phyloP scores from a whole-genome alignment of 1,140 invertebrate genomes.

The Choristoneura fumiferana region DNA sequence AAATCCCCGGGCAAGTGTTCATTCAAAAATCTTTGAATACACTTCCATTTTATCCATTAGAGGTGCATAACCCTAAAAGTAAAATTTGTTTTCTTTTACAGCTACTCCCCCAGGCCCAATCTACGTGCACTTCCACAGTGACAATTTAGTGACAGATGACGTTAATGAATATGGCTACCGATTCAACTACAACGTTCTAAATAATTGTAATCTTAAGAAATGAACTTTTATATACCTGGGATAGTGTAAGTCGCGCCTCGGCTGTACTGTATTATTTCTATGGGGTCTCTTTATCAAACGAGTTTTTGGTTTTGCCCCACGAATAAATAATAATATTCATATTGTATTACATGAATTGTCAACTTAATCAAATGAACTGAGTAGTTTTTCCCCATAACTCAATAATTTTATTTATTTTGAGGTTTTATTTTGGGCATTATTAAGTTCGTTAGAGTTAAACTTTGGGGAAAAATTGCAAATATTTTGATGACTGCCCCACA shows the following conservation, averaged over 20 bases:
- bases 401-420: no score
- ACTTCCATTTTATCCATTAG: no score
- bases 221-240: not conserved
- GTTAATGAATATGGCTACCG: slow-evolving; percentile 58
- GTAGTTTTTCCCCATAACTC: no score
- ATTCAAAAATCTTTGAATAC: no score
- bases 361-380: no score
- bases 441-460: no score
- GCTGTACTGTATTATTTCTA: not conserved
- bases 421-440: no score
- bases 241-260: not conserved
- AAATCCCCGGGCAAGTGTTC: no score
- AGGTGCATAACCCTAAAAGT: no score
- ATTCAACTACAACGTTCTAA: slow-evolving; percentile 70
- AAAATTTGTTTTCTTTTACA: slow-evolving; percentile 32
- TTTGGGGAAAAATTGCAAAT: not conserved
- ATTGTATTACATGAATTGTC: no score
- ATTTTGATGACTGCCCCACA: not conserved
- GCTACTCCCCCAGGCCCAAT: slow-evolving; percentile 67
- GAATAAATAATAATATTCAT: not conserved
- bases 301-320: not conserved
- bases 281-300: not conserved
- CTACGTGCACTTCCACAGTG: slow-evolving; percentile 70
- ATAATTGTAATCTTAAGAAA: slow-evolving; percentile 64
- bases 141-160: slow-evolving; percentile 61